Base-by-base conservation (phyloP, 2,797 vertebrate genomes). In the Neostethus bicornis region DNA sequence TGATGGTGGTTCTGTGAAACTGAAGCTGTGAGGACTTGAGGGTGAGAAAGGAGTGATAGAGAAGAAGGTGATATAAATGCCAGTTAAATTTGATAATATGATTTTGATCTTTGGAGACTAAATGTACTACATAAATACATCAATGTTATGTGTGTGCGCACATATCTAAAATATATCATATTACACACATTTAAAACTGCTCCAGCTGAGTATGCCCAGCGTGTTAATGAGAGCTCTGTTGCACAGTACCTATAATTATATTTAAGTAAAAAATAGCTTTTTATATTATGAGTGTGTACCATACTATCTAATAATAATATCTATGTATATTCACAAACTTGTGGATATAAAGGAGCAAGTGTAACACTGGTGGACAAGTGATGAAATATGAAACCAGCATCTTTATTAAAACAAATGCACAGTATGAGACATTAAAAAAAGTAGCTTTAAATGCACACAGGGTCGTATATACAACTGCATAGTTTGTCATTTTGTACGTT, bases 171-270 rank as follows among this genome's bases (percentile, higher is more conserved):
- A 45, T 75, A 87, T 84, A 83, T 85, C 84, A 69, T 77, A 75
- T 83, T 70, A 74, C 66, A 78, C 20, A 38, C 57, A 11, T 61
- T 55, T 53, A 51, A 73, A 59, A 74, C 73, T 55, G 69, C 71
- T 82, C 43, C 28, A 3, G 58, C 61, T 57, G 70, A 71, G 47
- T 65, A 60, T 77, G 68, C 65, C 63, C 54, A 68, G 87, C 84
- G 77, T 60, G 60, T 47, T 51, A 68, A 46, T 61, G 24, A 55
- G 51, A 81, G 81, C 60, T 71, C 79, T 58, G 70, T 72, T 79
- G 65, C 77, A 78, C 72, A 76, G 58, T 42, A 72, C 42, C 75
- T 81, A 77, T 79, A 67, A 76, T 84, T 80, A n/a, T n/a, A n/a
- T n/a, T 77, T 8, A 24, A 60, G 67, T 41, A 6, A 51, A 6